phyloP scores from a whole-genome alignment of 2,797 vertebrate species.

The Tolypeutes matacus region DNA sequence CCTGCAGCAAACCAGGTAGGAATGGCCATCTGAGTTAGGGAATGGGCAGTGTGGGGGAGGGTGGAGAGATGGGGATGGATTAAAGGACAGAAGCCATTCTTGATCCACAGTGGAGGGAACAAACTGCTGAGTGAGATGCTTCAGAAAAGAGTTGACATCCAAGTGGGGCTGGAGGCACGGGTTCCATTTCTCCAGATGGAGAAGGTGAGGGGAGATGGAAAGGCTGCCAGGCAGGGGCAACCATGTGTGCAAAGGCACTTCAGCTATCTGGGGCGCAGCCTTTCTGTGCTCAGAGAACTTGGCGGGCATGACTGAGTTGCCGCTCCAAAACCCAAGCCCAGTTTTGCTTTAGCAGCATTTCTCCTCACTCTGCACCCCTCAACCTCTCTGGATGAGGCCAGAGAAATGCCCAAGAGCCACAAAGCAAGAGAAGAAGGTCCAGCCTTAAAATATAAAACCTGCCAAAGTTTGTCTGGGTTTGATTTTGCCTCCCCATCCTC shows the following conservation, averaged over 20 bases:
- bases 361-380: not conserved
- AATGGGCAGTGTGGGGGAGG: rapidly evolving
- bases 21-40: too few species aligned
- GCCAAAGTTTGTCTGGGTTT: rapidly evolving
- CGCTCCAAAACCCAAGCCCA: not conserved
- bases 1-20: rapidly evolving
- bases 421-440: not conserved
- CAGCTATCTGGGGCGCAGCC: rapidly evolving
- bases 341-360: not conserved
- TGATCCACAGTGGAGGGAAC: not conserved
- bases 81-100: not conserved
- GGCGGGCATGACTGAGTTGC: rapidly evolving
- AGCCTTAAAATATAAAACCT: not conserved
- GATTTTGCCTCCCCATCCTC: rapidly evolving
- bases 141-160: rapidly evolving
- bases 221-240: too few species aligned
- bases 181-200: not conserved
- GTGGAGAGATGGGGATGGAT: rapidly evolving
- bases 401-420: not conserved
- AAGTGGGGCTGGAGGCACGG: rapidly evolving
- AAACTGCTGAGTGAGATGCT: not conserved
- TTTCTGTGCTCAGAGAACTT: not conserved
- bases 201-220: not conserved
- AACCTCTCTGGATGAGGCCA: not conserved
- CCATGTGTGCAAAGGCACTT: rapidly evolving